Conservation (phyloP, 2,797 vertebrate genomes). For the Tapera naevia region DNA sequence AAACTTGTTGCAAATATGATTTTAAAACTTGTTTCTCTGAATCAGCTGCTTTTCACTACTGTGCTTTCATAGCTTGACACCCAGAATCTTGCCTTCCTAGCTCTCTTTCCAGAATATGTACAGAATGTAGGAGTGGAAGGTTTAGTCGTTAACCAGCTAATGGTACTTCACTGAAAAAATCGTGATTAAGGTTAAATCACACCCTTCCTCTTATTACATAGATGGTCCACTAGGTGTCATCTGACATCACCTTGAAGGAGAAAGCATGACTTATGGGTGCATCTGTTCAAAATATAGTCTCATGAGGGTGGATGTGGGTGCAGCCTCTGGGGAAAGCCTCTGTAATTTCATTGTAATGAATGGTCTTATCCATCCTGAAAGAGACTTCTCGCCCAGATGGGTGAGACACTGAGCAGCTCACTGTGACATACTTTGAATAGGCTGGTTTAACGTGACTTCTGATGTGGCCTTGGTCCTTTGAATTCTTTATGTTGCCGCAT, state of each 20-base stretch:
- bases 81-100: neutral
- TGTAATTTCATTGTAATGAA: neutral
- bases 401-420: neutral
- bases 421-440: neutral
- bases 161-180: neutral
- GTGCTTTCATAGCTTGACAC: neutral
- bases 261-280: accelerated
- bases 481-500: neutral
- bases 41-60: neutral
- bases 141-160: neutral
- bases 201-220: neutral
- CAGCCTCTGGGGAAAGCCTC: neutral
- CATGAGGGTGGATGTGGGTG: neutral
- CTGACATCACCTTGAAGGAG: neutral
- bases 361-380: neutral
- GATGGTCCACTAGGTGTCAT: constrained; percentile 69
- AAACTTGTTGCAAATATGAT: neutral
- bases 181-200: neutral
- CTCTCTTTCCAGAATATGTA: neutral
- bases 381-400: neutral
- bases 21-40: neutral
- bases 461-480: neutral
- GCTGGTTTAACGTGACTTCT: neutral
- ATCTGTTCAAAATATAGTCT: neutral
- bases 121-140: neutral